These are phyloP conservation scores for Agrilus mali DNA, from an alignment of 2,888 invertebrate genomes.

Conservation along the genomic window DNA sequence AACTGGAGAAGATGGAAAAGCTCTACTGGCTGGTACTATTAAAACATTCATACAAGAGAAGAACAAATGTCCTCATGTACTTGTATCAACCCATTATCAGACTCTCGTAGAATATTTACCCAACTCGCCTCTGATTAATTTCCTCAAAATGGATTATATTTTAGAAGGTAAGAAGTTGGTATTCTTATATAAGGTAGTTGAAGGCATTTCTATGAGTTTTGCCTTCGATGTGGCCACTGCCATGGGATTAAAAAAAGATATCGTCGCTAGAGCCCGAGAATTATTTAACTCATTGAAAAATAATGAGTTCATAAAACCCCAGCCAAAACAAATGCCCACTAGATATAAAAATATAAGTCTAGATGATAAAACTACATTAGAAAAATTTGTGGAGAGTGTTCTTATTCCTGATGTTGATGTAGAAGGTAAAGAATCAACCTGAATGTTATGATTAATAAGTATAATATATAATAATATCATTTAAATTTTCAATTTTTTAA, in stretches of 20 bases:
- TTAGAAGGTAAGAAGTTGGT: slow-evolving; percentile 38
- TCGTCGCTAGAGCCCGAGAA: slow-evolving; percentile 41
- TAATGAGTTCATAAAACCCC: slow-evolving; percentile 10
- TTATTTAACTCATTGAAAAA: slow-evolving; percentile 31
- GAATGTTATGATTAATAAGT: too few relatives aligned
- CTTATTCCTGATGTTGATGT: too few relatives aligned
- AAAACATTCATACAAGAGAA: slow-evolving; percentile 48
- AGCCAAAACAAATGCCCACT: background rate
- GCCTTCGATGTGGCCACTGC: slow-evolving; percentile 51
- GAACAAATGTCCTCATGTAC: slow-evolving; percentile 54
- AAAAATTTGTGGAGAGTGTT: too few relatives aligned
- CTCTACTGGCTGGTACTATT: slow-evolving; percentile 57
- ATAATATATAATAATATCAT: too few relatives aligned
- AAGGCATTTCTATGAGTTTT: slow-evolving; percentile 51
- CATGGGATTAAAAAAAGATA: slow-evolving; percentile 40
- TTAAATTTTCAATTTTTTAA: too few relatives aligned
- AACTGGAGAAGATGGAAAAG: slow-evolving; percentile 58
- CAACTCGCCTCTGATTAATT: slow-evolving; percentile 30
- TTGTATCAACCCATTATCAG: slow-evolving; percentile 69
- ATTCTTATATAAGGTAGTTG: slow-evolving; percentile 51
- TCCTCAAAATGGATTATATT: slow-evolving; percentile 26
- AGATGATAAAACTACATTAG: too few relatives aligned
- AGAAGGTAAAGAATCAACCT: too few relatives aligned
- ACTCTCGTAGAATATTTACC: slow-evolving; percentile 47
- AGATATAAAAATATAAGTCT: too few relatives aligned